Percentiles rank a stretch among this genome's conserved stretches.
These are phyloP conservation scores for Oreochromis grahami DNA, from an alignment of 2,797 vertebrate genomes.

Conservation along the genomic window DNA sequence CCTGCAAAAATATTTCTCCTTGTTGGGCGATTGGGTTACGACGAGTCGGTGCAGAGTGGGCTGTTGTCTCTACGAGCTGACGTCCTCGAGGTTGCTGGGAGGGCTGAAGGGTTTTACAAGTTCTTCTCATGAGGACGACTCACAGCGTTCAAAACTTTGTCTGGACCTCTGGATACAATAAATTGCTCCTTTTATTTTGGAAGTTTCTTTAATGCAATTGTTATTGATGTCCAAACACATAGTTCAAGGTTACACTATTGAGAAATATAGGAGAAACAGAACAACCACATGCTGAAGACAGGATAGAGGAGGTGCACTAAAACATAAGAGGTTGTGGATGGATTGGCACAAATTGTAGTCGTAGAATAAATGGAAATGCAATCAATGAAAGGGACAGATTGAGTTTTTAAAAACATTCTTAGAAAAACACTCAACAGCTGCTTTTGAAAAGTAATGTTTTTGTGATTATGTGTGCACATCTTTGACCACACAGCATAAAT, in stretches of 20 bases:
- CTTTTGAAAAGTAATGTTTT: not conserved
- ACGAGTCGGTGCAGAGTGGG: slow-evolving; percentile 2
- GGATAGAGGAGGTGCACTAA: not conserved
- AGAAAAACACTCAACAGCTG: not conserved
- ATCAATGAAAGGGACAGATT: not conserved
- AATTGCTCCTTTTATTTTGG: not conserved
- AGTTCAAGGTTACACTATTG: not conserved
- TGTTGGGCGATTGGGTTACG: slow-evolving; percentile 45
- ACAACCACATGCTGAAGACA: not conserved
- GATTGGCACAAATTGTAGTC: not conserved
- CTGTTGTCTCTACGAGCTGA: slow-evolving; percentile 16
- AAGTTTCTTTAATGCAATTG: not conserved
- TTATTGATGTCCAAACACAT: not conserved
- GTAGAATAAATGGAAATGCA: not conserved
- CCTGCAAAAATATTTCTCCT: slow-evolving; percentile 48
- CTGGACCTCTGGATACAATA: slow-evolving; percentile 16
- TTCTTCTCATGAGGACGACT: slow-evolving; percentile 20
- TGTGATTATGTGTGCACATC: not conserved
- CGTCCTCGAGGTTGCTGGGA: slow-evolving; percentile 43
- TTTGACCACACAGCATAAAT: not conserved
- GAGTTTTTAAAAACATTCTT: not conserved
- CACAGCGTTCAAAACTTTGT: not conserved
- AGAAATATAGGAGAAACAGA: not conserved
- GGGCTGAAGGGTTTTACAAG: slow-evolving; percentile 37
- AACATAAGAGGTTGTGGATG: not conserved